A percentile compares a stretch with the other conserved stretches of the same genome.
phyloP scores from a whole-genome alignment of 1,140 invertebrate species.

The Matsumurasca onukii region DNA sequence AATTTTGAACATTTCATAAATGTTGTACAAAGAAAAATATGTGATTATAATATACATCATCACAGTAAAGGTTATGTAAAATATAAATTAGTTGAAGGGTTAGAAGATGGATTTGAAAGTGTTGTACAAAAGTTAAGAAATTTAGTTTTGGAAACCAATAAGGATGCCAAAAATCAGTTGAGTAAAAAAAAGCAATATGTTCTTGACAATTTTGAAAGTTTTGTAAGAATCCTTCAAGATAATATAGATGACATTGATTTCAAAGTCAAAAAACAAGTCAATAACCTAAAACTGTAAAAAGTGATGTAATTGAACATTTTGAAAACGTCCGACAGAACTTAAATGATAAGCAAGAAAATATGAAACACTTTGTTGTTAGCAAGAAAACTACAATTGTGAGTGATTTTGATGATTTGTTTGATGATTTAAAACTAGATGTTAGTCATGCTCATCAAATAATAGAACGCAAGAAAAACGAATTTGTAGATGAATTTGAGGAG shows the following conservation, averaged over 20 bases:
- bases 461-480: neutral
- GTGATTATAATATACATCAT: too few relatives aligned
- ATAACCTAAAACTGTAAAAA: neutral
- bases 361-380: neutral
- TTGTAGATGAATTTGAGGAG: neutral
- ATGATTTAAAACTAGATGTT: neutral
- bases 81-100: too few relatives aligned
- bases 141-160: neutral
- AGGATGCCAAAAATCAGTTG: neutral
- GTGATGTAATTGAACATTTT: neutral
- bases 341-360: conserved; percentile 1
- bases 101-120: neutral
- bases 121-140: neutral
- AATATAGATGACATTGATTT: neutral
- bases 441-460: neutral
- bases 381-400: neutral
- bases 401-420: conserved; percentile 4
- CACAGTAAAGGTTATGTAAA: too few relatives aligned
- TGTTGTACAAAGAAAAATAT: too few relatives aligned
- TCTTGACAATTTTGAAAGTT: neutral
- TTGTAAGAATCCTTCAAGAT: too few relatives aligned
- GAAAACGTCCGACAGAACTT: neutral
- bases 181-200: neutral
- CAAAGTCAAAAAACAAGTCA: neutral
- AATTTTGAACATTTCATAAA: too few relatives aligned